Conservation (phyloP, 1,140 invertebrate species). For the Varroa destructor region DNA sequence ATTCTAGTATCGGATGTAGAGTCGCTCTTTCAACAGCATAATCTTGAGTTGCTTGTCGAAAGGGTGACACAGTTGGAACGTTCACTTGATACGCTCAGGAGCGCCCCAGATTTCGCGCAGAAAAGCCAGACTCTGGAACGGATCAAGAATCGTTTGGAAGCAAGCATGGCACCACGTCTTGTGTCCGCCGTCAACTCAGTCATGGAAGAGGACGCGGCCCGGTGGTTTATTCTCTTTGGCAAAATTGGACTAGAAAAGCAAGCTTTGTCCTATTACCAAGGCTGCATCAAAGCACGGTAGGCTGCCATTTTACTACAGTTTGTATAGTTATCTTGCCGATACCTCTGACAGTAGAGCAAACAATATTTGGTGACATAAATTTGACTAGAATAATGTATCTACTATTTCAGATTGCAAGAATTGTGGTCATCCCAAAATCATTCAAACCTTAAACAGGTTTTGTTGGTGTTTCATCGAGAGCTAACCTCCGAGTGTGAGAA, state of each 20-base stretch:
- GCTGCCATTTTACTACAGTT: neutral
- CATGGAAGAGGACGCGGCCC: constrained; percentile 14
- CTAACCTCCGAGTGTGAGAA: constrained; percentile 26
- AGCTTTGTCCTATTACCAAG: constrained; percentile 17
- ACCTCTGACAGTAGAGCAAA: neutral
- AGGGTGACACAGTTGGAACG: constrained; percentile 10
- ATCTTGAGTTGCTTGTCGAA: constrained; percentile 17
- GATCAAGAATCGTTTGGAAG: constrained; percentile 9
- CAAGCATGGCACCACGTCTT: constrained; percentile 8
- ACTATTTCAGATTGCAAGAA: constrained; percentile 1
- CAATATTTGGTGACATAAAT: no score
- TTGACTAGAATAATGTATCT: neutral
- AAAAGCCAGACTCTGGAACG: constrained; percentile 18
- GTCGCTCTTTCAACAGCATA: constrained; percentile 14
- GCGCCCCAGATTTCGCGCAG: constrained; percentile 13
- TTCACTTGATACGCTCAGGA: constrained; percentile 4
- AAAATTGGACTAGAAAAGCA: constrained; percentile 22
- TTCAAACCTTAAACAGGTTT: constrained; percentile 18
- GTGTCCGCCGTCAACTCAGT: constrained; percentile 6
- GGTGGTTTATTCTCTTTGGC: constrained; percentile 21
- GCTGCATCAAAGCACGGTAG: constrained; percentile 19
- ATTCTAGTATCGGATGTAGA: constrained; percentile 20
- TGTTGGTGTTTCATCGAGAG: constrained; percentile 11
- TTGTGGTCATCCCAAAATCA: constrained; percentile 25
- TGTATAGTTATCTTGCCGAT: neutral